Conservation (phyloP, 2,113 vertebrate species). For the Rhinopithecus roxellana region DNA sequence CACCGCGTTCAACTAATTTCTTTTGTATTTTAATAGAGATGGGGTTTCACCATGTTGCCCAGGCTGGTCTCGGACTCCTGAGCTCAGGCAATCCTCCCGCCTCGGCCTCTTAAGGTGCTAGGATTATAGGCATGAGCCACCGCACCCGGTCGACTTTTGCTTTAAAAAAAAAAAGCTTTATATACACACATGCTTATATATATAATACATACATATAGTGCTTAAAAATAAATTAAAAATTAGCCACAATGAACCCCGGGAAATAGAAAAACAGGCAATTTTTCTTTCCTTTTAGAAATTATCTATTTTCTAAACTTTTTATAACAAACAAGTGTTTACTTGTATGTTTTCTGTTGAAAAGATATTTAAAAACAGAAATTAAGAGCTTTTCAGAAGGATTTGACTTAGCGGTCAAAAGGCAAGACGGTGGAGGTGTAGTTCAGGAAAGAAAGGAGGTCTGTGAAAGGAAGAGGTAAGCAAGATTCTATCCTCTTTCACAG, state of each 20-base stretch:
- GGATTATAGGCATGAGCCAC: too few species aligned
- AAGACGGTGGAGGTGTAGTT: not conserved
- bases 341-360: not conserved
- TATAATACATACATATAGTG: not conserved
- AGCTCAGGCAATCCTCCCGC: too few species aligned
- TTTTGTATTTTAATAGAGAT: too few species aligned
- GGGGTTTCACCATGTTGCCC: too few species aligned
- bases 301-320: not conserved
- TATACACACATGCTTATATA: not conserved
- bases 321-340: not conserved
- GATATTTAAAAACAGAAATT: not conserved
- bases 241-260: not conserved
- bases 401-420: not conserved
- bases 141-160: too few species aligned
- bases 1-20: accelerated
- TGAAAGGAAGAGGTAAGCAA: accelerated
- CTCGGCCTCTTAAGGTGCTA: too few species aligned
- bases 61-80: too few species aligned
- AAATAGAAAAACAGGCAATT: not conserved
- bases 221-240: not conserved
- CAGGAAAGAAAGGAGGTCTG: not conserved
- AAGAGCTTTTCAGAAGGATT: not conserved
- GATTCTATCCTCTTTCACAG: not conserved
- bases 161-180: not conserved
- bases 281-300: not conserved